A percentile compares a stretch with the other conserved stretches of the same genome.
Evolutionary conservation across 2,113 vertebrate genomes (phyloP).

Genomic region (Craseonycteris thonglongyai): DNA sequence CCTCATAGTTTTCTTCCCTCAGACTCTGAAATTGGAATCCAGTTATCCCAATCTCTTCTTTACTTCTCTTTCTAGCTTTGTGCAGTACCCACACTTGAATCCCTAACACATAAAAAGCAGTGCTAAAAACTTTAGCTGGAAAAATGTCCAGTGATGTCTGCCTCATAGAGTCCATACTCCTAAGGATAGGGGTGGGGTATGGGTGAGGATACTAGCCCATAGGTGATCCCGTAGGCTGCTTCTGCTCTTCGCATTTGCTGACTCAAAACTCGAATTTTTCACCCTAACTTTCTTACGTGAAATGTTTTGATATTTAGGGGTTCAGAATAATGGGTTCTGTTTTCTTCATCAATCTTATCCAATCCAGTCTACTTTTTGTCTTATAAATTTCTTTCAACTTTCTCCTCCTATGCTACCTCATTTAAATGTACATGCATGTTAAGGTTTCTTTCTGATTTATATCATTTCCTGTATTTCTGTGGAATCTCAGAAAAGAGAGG

Average conservation of each 20-base stretch:
- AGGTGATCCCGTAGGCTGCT: too few species aligned
- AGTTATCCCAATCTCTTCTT: neutral
- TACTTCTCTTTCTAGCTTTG: neutral
- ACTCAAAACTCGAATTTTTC: neutral
- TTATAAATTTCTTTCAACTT: neutral
- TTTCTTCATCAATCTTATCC: neutral
- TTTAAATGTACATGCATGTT: neutral
- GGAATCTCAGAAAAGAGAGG: neutral
- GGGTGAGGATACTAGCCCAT: rapidly evolving
- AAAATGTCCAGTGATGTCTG: neutral
- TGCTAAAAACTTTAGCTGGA: neutral
- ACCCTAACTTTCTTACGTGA: neutral
- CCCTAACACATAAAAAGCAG: neutral
- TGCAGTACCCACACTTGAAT: neutral
- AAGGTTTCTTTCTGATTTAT: neutral
- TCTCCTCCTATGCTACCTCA: neutral
- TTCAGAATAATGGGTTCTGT: neutral
- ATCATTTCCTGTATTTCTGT: neutral
- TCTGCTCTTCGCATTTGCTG: neutral
- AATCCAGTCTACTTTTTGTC: neutral
- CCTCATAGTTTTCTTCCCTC: neutral
- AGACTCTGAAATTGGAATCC: neutral
- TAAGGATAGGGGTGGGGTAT: too few species aligned
- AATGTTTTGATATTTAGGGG: neutral
- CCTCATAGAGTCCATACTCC: neutral